A percentile compares a stretch with the other conserved stretches of the same genome.
Conservation (phyloP, 30 jellyfish, hydroid and myxozoan species). For the Hydractinia symbiolongicarpus region DNA sequence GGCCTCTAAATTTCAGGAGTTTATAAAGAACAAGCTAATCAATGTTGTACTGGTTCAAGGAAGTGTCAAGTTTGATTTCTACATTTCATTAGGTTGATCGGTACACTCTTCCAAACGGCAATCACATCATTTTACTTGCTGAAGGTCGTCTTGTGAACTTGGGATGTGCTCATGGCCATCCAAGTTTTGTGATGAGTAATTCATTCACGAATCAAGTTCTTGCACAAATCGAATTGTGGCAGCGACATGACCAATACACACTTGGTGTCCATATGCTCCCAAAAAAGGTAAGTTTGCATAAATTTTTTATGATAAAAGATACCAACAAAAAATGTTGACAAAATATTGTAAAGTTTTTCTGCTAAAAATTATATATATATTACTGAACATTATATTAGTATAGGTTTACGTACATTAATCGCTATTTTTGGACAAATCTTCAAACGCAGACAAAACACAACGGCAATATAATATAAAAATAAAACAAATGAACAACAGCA, state of each 20-base stretch:
- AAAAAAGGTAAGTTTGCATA: conserved; percentile 46
- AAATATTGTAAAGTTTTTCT: neutral
- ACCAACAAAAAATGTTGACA: too few relatives aligned
- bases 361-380: neutral
- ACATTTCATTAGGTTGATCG: conserved; percentile 61
- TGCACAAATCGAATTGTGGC: conserved; percentile 94
- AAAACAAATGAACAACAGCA: too few relatives aligned
- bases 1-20: too few relatives aligned
- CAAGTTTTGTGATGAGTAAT: conserved; percentile 95
- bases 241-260: conserved; percentile 47
- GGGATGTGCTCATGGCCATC: conserved; percentile 99
- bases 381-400: neutral
- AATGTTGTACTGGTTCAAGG: too few relatives aligned
- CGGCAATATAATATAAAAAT: too few relatives aligned
- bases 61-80: too few relatives aligned
- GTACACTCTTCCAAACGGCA: conserved; percentile 79
- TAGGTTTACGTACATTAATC: neutral
- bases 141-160: conserved; percentile 95
- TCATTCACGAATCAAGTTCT: conserved; percentile 87
- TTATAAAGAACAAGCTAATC: too few relatives aligned
- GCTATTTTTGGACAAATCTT: too few relatives aligned
- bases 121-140: conserved; percentile 76
- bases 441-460: too few relatives aligned
- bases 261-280: conserved; percentile 79
- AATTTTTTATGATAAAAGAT: too few relatives aligned